Conservation (phyloP, 2,888 invertebrate genomes). For the Cheilosia variabilis region DNA sequence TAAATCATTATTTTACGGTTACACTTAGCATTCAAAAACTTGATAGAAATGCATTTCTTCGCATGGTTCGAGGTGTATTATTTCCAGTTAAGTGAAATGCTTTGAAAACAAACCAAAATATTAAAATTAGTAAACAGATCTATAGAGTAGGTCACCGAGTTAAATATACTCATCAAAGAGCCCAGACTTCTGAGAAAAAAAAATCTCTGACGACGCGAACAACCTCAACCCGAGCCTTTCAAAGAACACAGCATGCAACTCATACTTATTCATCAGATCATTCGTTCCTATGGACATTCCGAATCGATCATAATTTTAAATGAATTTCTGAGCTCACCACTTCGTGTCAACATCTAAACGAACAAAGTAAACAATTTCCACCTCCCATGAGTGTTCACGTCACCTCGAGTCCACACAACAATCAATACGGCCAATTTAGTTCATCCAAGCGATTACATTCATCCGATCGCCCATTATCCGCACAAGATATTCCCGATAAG, state of each 20-base stretch:
- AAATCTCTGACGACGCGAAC: too few relatives aligned
- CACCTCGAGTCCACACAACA: constrained; percentile 17
- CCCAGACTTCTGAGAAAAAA: too few relatives aligned
- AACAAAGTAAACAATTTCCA: constrained; percentile 48
- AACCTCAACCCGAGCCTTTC: not conserved
- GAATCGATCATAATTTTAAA: constrained; percentile 20
- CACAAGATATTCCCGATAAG: constrained; percentile 16
- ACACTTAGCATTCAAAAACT: too few relatives aligned
- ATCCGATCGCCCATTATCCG: constrained; percentile 3
- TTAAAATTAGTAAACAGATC: too few relatives aligned
- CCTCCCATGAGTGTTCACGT: constrained; percentile 16
- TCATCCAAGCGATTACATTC: constrained; percentile 30
- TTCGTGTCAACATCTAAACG: constrained; percentile 39
- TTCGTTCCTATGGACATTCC: not conserved
- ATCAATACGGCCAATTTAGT: constrained; percentile 46
- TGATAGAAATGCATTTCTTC: too few relatives aligned
- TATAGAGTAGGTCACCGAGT: too few relatives aligned
- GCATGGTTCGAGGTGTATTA: too few relatives aligned
- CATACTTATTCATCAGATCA: not conserved
- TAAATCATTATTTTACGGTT: too few relatives aligned
- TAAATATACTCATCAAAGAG: too few relatives aligned
- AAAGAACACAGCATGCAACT: not conserved
- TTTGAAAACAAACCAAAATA: too few relatives aligned
- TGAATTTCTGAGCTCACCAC: constrained; percentile 33
- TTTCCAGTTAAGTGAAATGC: too few relatives aligned